phyloP scores from a whole-genome alignment of 2,888 invertebrate genomes.

The Macaria liturata region DNA sequence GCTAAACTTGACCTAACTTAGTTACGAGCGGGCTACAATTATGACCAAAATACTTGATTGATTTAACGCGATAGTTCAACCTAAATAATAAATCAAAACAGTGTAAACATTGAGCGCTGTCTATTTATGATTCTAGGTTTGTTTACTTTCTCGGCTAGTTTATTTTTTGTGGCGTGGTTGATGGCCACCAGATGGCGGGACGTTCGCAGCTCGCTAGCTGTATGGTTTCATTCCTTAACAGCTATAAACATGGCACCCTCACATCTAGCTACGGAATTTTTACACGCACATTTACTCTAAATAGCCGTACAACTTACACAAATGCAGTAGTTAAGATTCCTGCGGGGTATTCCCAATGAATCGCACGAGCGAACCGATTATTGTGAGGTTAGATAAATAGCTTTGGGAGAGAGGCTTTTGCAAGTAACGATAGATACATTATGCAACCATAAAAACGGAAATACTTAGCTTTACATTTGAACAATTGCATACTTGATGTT shows the following conservation, averaged over 20 bases:
- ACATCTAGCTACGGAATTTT: conserved; percentile 65
- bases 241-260: conserved; percentile 72
- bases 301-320: conserved; percentile 56
- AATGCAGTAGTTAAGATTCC: conserved; percentile 57
- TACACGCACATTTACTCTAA: conserved; percentile 61
- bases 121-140: conserved; percentile 69
- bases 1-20: conserved; percentile 26
- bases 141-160: conserved; percentile 75
- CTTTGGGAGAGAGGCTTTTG: conserved; percentile 2
- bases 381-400: conserved; percentile 14
- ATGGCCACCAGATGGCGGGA: conserved; percentile 77
- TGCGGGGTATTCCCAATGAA: conserved; percentile 52
- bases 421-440: conserved; percentile 8
- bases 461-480: too few relatives aligned
- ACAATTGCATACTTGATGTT: too few relatives aligned
- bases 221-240: conserved; percentile 70
- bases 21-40: conserved; percentile 11
- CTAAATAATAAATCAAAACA: conserved; percentile 29
- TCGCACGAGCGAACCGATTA: conserved; percentile 15
- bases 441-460: conserved; percentile 4
- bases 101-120: conserved; percentile 55
- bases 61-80: conserved; percentile 21
- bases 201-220: conserved; percentile 58
- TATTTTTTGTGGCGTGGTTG: conserved; percentile 74
- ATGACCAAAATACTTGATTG: conserved; percentile 13